A percentile compares a stretch with the other conserved stretches of the same genome.
Evolutionary conservation across 2,797 vertebrate genomes (phyloP).

Genomic region (Rhyacichthys aspro): DNA sequence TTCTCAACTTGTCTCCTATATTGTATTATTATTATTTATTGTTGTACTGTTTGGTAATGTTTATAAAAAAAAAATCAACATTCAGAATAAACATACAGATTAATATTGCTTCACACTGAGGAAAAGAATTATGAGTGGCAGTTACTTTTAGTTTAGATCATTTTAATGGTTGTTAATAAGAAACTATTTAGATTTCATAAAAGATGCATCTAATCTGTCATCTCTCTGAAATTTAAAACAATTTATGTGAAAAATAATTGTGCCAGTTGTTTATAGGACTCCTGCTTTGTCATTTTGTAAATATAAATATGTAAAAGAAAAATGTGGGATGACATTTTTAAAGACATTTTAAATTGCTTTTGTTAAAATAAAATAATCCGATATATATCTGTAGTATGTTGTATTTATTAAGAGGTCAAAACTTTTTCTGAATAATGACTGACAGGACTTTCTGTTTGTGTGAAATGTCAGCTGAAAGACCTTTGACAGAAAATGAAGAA

Average conservation of each 20-base stretch:
- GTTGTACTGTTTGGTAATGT: not conserved
- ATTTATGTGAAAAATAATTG: not conserved
- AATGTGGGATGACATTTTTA: slow-evolving; percentile 36
- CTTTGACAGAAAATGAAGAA: slow-evolving; percentile 6
- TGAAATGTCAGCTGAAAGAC: slow-evolving; percentile 13
- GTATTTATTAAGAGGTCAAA: slow-evolving; percentile 25
- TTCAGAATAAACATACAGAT: not conserved
- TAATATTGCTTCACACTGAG: not conserved
- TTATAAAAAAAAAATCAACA: not conserved
- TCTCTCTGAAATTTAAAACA: slow-evolving; percentile 8
- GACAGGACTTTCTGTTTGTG: too few relatives aligned
- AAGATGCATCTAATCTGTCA: not conserved
- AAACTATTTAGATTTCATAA: too few relatives aligned
- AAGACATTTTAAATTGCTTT: not conserved
- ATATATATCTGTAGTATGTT: slow-evolving; percentile 31
- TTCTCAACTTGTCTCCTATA: slow-evolving; percentile 1
- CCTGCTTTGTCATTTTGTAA: slow-evolving; percentile 27
- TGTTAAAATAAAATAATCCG: slow-evolving; percentile 17
- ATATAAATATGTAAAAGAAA: not conserved
- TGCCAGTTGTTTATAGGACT: slow-evolving; percentile 25
- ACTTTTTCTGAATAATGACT: slow-evolving; percentile 7
- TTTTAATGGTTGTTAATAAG: too few relatives aligned
- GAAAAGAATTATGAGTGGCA: too few relatives aligned
- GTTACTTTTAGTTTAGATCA: too few relatives aligned
- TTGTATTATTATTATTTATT: slow-evolving; percentile 4